Evolutionary conservation across 2,888 invertebrate genomes (phyloP).

Genomic region (Deroplatys truncata): DNA sequence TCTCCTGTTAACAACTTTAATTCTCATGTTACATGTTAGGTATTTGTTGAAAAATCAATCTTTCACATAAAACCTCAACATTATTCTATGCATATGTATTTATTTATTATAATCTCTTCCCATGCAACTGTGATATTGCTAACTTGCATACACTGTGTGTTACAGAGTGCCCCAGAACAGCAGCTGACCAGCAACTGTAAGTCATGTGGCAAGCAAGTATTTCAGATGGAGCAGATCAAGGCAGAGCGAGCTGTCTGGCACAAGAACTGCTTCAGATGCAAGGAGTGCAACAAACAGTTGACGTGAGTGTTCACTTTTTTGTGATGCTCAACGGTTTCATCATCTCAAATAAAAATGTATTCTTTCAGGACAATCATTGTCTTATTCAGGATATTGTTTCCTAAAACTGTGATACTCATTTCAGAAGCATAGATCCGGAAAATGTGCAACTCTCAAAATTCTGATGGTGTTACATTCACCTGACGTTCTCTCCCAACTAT

Average conservation of each 20-base stretch:
- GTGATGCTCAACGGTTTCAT: too few relatives aligned
- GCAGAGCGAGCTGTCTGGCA: constrained; percentile 89
- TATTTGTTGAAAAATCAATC: too few relatives aligned
- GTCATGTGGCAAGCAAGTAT: constrained; percentile 84
- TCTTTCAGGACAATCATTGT: not conserved
- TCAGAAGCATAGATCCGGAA: not conserved
- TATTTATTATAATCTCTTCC: too few relatives aligned
- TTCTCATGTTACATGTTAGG: too few relatives aligned
- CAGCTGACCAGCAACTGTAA: constrained; percentile 60
- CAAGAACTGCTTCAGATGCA: constrained; percentile 91
- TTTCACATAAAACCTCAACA: too few relatives aligned
- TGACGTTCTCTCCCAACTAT: too few relatives aligned
- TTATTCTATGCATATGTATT: too few relatives aligned
- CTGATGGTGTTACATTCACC: not conserved
- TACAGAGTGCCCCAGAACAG: constrained; percentile 18
- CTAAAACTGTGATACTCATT: not conserved
- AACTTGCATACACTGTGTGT: too few relatives aligned
- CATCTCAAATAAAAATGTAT: not conserved
- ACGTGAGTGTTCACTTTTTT: constrained; percentile 64
- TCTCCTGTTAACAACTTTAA: too few relatives aligned
- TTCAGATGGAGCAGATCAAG: constrained; percentile 94
- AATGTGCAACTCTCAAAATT: too few relatives aligned
- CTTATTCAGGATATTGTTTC: not conserved
- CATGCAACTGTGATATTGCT: too few relatives aligned
- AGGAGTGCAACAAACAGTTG: constrained; percentile 87